Base-by-base conservation (phyloP, 2,888 invertebrate species). In the Pharmacophagus antenor region DNA sequence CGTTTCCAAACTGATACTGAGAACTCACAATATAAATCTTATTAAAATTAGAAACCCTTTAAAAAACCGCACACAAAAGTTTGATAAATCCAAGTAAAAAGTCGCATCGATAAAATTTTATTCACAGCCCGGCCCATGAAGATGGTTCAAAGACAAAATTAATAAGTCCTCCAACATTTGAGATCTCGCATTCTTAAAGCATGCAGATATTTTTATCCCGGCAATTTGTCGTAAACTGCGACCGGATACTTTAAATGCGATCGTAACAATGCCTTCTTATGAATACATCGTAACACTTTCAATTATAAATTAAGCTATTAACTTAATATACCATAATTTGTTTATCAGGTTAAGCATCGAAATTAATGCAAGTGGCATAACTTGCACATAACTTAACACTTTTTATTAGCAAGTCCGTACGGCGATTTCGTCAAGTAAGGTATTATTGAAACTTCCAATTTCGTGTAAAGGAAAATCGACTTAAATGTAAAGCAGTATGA, bases 281-380 rank as follows among this genome's bases (percentile, higher is more conserved):
- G 82, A 82, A 82, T 79, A 80, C 79, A 79, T 79, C 83, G 80
- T 83, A 83, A 85, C 78, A 84, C 75, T 80, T 87, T 85, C 86
- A 90, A 88, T 88, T 88, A 89, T 88, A 89, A 88, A 90, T 90
- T 87, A 88, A 89, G 89, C 88, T 87, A 89, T 90, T 85, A 90
- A 89, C 79, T 86, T 90, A 88, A 89, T 88, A 86, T 78, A 84
- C 84, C 74, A 86, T 90, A 89, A 90, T 90, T 90, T 90, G 90
- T 90, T 90, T 89, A 90, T 89, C 90, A 82, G 87, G 85, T 86
- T 90, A 83, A 89, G 88, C 89, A 90, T 90, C 90, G 78, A 83
- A 89, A 88, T 89, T 87, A 90, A 90, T 89, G 90, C 89, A 87
- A 87, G 87, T 84, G 85, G 88, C 85, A 86, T 87, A 88, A 87